These are phyloP conservation scores for Syrphus vitripennis DNA, from an alignment of 2,888 invertebrate genomes.

Conservation along the genomic window DNA sequence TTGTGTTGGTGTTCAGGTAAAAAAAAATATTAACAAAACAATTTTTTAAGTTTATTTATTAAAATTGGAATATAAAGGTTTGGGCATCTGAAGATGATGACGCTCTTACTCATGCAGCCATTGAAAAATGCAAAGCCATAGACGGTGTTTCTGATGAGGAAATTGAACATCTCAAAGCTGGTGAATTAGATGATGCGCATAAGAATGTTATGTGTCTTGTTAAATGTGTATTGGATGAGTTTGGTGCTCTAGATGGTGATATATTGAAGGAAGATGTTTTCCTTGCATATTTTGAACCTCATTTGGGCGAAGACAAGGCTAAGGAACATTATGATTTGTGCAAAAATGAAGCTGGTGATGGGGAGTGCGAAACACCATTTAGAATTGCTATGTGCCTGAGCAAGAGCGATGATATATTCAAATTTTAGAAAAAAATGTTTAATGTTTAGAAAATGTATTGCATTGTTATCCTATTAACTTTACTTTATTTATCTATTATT, in stretches of 20 bases:
- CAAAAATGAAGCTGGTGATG: background rate
- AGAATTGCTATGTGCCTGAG: background rate
- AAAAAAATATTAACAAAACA: background rate
- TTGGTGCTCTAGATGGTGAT: background rate
- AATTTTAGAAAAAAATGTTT: background rate
- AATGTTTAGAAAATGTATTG: no score
- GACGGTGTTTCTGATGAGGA: background rate
- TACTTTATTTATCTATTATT: background rate
- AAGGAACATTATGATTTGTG: background rate
- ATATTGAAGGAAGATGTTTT: background rate
- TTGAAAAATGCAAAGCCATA: background rate
- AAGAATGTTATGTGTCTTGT: background rate
- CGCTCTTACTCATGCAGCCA: background rate
- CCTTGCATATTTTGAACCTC: background rate
- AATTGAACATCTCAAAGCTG: background rate
- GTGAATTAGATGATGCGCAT: background rate
- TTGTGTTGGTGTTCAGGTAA: background rate
- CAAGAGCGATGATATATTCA: background rate
- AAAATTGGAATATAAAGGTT: background rate
- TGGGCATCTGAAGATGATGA: background rate
- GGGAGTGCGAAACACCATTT: background rate
- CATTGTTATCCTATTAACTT: background rate
- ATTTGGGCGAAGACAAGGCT: background rate
- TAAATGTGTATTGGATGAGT: background rate
- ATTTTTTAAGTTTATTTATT: background rate